Evolutionary conservation across 1,140 invertebrate species (phyloP).

Genomic region (Anastrepha ludens): DNA sequence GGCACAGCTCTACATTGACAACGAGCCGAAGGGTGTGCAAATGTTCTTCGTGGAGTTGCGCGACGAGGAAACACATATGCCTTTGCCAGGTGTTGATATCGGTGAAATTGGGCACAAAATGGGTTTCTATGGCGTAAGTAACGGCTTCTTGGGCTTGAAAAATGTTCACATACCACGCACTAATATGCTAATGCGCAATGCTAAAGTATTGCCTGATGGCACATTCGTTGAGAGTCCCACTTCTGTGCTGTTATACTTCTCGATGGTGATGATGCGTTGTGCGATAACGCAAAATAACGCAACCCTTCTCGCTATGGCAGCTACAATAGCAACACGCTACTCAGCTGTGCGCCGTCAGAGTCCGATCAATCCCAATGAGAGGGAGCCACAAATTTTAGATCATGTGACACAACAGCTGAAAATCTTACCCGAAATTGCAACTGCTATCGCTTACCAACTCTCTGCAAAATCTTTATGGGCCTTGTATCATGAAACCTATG

Average conservation of each 20-base stretch:
- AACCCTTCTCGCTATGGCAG: slow-evolving; percentile 83
- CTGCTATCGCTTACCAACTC: slow-evolving; percentile 84
- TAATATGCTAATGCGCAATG: slow-evolving; percentile 95
- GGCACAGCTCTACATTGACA: slow-evolving; percentile 90
- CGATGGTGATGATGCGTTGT: slow-evolving; percentile 95
- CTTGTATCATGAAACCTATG: slow-evolving; percentile 86
- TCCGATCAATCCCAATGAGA: slow-evolving; percentile 84
- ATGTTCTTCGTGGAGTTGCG: slow-evolving; percentile 94
- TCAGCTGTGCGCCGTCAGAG: slow-evolving; percentile 91
- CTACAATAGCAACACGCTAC: slow-evolving; percentile 90
- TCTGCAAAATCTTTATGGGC: slow-evolving; percentile 85
- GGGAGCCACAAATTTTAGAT: slow-evolving; percentile 92
- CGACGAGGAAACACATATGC: slow-evolving; percentile 90
- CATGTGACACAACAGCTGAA: slow-evolving; percentile 96
- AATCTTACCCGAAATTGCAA: slow-evolving; percentile 89
- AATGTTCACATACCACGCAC: slow-evolving; percentile 90
- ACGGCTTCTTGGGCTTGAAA: slow-evolving; percentile 91
- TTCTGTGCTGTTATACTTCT: slow-evolving; percentile 92
- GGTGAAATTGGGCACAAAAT: slow-evolving; percentile 96
- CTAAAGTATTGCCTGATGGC: slow-evolving; percentile 90
- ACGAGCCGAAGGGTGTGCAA: slow-evolving; percentile 90
- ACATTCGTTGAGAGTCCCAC: slow-evolving; percentile 89
- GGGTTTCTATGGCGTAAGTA: slow-evolving; percentile 92
- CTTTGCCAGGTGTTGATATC: slow-evolving; percentile 89
- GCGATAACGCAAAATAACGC: slow-evolving; percentile 82